Percentiles rank a stretch among this genome's conserved stretches.
Evolutionary conservation across 2,797 vertebrate genomes (phyloP).

Genomic region (Aldrovandia affinis): DNA sequence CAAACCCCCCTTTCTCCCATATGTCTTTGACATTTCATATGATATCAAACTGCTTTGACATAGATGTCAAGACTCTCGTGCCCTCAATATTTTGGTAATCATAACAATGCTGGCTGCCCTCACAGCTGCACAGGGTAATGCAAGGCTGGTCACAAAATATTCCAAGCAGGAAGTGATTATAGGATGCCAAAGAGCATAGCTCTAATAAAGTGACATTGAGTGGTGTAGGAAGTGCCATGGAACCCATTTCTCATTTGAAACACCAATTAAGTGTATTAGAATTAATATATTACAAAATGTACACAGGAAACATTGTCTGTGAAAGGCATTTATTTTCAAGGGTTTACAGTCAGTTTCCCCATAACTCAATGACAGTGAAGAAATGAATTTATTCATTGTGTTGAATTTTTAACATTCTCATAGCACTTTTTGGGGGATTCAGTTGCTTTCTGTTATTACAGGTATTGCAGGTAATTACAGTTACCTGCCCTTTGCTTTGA

Average conservation of each 20-base stretch:
- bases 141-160: background rate
- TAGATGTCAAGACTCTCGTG: slow-evolving; percentile 2
- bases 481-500: background rate
- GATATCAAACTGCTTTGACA: background rate
- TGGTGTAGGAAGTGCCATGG: background rate
- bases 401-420: background rate
- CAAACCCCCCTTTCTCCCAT: background rate
- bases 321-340: no score
- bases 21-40: background rate
- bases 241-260: no score
- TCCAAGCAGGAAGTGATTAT: background rate
- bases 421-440: no score
- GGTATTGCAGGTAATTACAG: background rate
- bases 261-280: no score
- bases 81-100: background rate
- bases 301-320: no score
- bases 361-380: no score
- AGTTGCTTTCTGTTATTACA: background rate
- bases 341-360: no score
- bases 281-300: no score
- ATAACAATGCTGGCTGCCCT: background rate
- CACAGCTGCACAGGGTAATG: background rate
- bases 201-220: background rate
- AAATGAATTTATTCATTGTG: no score
- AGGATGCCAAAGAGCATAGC: background rate